Evolutionary conservation across 2,888 invertebrate species (phyloP).

Genomic region (Helicoverpa assulta): DNA sequence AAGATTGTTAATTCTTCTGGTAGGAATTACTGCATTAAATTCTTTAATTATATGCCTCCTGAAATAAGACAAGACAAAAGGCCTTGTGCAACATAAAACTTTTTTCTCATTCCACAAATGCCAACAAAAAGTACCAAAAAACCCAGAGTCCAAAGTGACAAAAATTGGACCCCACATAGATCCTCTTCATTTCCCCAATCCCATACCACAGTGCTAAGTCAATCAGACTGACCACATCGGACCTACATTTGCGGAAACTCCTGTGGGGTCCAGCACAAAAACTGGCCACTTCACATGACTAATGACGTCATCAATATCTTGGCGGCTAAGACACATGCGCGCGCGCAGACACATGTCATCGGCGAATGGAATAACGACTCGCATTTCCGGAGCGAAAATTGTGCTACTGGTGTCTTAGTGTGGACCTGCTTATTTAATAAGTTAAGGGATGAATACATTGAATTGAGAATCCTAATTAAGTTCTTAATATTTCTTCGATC

Average conservation of each 20-base stretch:
- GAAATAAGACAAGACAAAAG: too few relatives aligned
- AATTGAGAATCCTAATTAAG: too few relatives aligned
- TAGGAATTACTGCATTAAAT: too few relatives aligned
- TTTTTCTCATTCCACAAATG: not conserved
- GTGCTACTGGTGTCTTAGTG: constrained; percentile 48
- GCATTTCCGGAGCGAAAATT: constrained; percentile 81
- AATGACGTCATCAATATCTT: constrained; percentile 87
- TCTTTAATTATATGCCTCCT: too few relatives aligned
- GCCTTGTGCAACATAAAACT: too few relatives aligned
- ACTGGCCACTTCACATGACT: constrained; percentile 78
- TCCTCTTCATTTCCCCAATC: not conserved
- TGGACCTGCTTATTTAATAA: constrained; percentile 50
- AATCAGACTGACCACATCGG: constrained; percentile 51
- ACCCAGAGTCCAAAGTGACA: too few relatives aligned
- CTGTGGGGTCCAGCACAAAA: constrained; percentile 81
- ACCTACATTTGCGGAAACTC: constrained; percentile 55
- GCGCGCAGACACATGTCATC: constrained; percentile 81
- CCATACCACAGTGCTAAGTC: constrained; percentile 6
- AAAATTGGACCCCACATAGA: not conserved
- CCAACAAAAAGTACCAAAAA: not conserved
- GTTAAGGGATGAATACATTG: too few relatives aligned
- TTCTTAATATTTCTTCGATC: too few relatives aligned
- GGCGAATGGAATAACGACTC: constrained; percentile 77
- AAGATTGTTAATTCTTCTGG: too few relatives aligned
- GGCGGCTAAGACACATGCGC: constrained; percentile 82